Base-by-base conservation (phyloP, 2,888 invertebrate species). In the Craniophora ligustri region DNA sequence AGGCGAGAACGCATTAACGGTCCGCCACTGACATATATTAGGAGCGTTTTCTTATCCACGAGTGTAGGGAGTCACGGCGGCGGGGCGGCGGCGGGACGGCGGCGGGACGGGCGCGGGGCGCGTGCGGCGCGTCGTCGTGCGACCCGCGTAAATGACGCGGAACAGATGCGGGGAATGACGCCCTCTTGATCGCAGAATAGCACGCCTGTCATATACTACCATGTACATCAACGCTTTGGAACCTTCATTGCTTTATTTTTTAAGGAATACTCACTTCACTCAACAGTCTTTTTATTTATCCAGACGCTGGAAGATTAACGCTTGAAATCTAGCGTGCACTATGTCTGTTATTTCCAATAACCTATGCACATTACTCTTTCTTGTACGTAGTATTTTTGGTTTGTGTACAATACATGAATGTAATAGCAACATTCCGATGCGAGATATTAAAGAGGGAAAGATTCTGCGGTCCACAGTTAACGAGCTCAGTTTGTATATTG, bases 141-240 rank as follows among this genome's bases (percentile, higher is more conserved):
- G 82, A 82, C 77, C 85, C 81, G 79, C 65, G 82, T 79, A 87
- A 91, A 92, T 91, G 91, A 87, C 77, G 85, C 76, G 89, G 90
- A 92, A 91, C 87, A 86, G 85, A 86, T 85, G 85, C 79, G 81
- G 76, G 35, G 80, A 75, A 81, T 80, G 84, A 85, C 83, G 83
- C 84, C 71, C 85, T 86, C 86, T 85, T 82, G 82, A 87, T 84
- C 84, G 74, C 72, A 78, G 78, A 79, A 81, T 78, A 76, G 77
- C 75, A 73, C 62, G 64, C 50, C 75, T 74, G 74, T 71, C 78
- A 72, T 76, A 64, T 61, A 72, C 66, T 62, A 66, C 48, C 51
- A 57, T 45, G 55, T 64, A 64, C 61, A 56, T 65, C 54, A 50
- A 41, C 53, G 35, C 31, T 40, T 15, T 41, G 28, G 41, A 41